These are phyloP conservation scores for Orchestes rusci DNA, from an alignment of 2,888 invertebrate species.

Conservation along the genomic window DNA sequence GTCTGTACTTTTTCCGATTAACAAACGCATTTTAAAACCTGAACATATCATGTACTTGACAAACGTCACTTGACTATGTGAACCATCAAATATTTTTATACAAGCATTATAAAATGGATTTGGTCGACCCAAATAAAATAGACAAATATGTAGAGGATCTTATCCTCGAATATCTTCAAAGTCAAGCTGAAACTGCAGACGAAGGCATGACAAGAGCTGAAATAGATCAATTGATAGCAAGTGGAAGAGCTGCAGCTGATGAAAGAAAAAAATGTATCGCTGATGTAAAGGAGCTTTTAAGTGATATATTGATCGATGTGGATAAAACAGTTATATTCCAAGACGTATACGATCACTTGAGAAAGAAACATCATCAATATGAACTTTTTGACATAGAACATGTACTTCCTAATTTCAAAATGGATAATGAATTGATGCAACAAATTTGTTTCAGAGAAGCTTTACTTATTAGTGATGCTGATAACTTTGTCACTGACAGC, in stretches of 20 bases:
- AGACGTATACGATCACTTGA: conserved; percentile 31
- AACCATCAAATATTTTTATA: too few species aligned
- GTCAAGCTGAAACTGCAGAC: conserved; percentile 25
- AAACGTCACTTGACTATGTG: too few species aligned
- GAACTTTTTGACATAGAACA: conserved; percentile 33
- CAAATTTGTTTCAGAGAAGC: conserved; percentile 51
- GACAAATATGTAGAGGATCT: conserved; percentile 24
- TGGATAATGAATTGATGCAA: conserved; percentile 47
- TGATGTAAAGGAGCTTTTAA: conserved; percentile 27
- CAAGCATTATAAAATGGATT: too few species aligned
- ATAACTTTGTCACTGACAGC: conserved; percentile 28
- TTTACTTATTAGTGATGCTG: conserved; percentile 49
- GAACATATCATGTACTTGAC: too few species aligned
- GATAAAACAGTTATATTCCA: conserved; percentile 31
- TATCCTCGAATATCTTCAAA: conserved; percentile 27
- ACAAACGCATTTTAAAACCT: too few species aligned
- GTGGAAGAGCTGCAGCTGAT: neutral
- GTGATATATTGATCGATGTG: conserved; percentile 32
- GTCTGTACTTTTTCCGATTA: too few species aligned
- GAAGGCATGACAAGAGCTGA: too few species aligned
- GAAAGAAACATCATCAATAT: conserved; percentile 34
- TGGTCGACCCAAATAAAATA: too few species aligned
- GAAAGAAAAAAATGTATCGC: conserved; percentile 8
- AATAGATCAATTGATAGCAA: too few species aligned
- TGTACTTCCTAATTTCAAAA: conserved; percentile 25